A percentile compares a stretch with the other conserved stretches of the same genome.
phyloP scores from a whole-genome alignment of 2,113 vertebrate genomes.

The Cacatua alba region DNA sequence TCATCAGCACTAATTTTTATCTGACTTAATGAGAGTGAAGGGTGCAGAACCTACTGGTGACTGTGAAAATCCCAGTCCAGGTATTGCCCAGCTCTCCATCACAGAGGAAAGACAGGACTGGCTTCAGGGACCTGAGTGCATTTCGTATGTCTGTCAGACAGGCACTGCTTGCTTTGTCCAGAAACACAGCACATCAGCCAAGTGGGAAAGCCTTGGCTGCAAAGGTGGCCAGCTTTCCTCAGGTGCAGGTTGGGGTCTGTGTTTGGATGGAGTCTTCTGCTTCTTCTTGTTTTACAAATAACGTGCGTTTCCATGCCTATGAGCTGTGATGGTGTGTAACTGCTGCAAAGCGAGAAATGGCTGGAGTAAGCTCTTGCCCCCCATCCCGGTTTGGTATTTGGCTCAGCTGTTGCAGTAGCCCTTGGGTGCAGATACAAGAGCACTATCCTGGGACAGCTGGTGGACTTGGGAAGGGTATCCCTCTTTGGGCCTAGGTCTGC shows the following conservation, averaged over 20 bases:
- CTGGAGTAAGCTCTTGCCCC: background rate
- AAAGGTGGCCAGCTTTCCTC: background rate
- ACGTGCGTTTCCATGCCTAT: accelerated
- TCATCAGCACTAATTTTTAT: background rate
- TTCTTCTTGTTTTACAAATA: background rate
- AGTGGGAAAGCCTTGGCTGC: accelerated
- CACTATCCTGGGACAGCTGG: background rate
- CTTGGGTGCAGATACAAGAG: background rate
- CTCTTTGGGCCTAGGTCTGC: background rate
- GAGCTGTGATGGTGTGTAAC: background rate
- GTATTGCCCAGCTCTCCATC: background rate
- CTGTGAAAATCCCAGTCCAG: background rate
- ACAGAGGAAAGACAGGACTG: background rate
- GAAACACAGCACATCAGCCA: background rate
- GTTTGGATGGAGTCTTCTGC: background rate
- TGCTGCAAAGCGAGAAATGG: background rate
- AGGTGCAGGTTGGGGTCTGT: accelerated
- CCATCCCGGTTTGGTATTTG: accelerated
- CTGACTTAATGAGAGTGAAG: background rate
- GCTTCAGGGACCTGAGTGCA: background rate
- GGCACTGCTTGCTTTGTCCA: accelerated
- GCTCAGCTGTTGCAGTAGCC: background rate
- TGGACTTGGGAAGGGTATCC: background rate
- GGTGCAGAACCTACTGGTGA: background rate
- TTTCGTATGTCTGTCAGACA: accelerated